Evolutionary conservation across 2,888 invertebrate genomes (phyloP).

Genomic region (Andrena fulva): DNA sequence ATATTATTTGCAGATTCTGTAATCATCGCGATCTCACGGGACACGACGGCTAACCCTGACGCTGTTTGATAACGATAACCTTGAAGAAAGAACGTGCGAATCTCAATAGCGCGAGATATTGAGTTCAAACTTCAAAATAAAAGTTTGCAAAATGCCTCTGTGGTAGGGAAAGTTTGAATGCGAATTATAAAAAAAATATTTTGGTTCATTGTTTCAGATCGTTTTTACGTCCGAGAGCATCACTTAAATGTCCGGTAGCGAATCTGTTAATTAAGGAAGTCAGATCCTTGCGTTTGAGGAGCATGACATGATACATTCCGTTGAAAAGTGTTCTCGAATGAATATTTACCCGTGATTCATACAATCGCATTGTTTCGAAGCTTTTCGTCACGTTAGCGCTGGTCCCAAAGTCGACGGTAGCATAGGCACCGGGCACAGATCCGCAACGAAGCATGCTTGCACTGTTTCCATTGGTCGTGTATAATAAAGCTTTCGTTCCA

Average conservation of each 20-base stretch:
- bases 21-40: not conserved
- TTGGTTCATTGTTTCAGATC: too few relatives aligned
- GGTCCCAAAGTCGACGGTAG: constrained; percentile 92
- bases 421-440: constrained; percentile 89
- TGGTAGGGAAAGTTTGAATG: too few relatives aligned
- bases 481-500: constrained; percentile 90
- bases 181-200: too few relatives aligned
- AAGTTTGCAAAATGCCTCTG: too few relatives aligned
- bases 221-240: too few relatives aligned
- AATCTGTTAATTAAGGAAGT: too few relatives aligned
- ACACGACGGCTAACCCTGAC: not conserved
- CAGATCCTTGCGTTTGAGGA: not conserved
- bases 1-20: not conserved
- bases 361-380: constrained; percentile 85
- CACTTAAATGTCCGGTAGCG: too few relatives aligned
- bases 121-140: too few relatives aligned
- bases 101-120: not conserved
- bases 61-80: not conserved
- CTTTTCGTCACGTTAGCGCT: constrained; percentile 80
- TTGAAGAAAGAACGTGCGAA: not conserved
- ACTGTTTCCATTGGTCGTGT: constrained; percentile 92
- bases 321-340: not conserved
- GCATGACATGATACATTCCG: not conserved
- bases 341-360: constrained; percentile 84
- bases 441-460: constrained; percentile 90